Evolutionary conservation across 2,113 vertebrate species (phyloP).

Genomic region (Paradoxurus hermaphroditus): DNA sequence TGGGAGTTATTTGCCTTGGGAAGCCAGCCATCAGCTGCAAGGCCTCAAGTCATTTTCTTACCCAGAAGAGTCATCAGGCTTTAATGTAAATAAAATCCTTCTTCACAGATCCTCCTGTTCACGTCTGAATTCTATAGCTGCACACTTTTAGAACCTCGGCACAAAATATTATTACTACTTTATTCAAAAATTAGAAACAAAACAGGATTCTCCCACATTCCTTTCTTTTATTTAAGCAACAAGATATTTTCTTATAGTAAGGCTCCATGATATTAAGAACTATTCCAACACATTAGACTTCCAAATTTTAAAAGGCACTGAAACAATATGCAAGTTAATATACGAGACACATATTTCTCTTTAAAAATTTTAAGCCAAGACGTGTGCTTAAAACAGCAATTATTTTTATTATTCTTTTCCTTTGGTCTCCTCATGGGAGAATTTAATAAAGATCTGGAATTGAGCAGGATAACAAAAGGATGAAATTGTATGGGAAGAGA

Average conservation of each 20-base stretch:
- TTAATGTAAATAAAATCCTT: not conserved
- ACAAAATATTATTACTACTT: not conserved
- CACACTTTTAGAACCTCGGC: not conserved
- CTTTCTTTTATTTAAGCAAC: not conserved
- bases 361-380: constrained; percentile 1
- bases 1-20: not conserved
- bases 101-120: not conserved
- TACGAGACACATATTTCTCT: not conserved
- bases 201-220: not conserved
- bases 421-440: not conserved
- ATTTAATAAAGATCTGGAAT: constrained; percentile 31
- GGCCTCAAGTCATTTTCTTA: not conserved
- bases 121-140: not conserved
- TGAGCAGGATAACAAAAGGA: not conserved
- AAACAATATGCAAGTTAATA: not conserved
- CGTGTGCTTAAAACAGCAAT: not conserved
- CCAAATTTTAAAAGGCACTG: not conserved
- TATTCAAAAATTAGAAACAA: not conserved
- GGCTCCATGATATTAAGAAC: not conserved
- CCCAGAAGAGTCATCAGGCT: not conserved
- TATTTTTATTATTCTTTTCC: constrained; percentile 1
- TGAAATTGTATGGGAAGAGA: not conserved
- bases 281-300: not conserved
- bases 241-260: not conserved
- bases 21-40: not conserved